Conservation (phyloP, 2,888 invertebrate genomes). For the Amiota communis region DNA sequence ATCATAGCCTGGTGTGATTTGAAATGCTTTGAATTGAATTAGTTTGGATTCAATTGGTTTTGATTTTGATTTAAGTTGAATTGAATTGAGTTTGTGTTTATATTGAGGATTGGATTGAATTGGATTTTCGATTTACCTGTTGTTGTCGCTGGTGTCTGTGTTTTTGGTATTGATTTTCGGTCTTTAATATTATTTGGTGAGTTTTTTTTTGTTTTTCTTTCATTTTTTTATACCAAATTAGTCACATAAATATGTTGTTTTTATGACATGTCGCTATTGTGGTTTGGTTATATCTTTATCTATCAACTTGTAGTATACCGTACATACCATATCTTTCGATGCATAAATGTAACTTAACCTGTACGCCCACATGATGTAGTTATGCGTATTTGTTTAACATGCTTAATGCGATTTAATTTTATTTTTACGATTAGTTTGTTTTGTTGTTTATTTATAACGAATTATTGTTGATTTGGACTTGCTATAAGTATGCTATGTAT, state of each 20-base stretch:
- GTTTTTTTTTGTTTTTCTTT: conserved; percentile 65
- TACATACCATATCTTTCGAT: not conserved
- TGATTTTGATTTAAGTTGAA: not conserved
- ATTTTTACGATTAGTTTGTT: conserved; percentile 16
- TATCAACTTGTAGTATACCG: not conserved
- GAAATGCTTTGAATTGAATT: conserved; percentile 18
- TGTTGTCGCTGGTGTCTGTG: conserved; percentile 17
- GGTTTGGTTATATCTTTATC: not conserved
- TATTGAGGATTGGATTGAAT: not conserved
- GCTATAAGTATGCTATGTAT: no score
- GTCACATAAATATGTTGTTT: conserved; percentile 63
- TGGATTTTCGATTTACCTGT: conserved; percentile 33
- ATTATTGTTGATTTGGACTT: no score
- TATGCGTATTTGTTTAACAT: conserved; percentile 48
- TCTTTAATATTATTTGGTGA: conserved; percentile 67
- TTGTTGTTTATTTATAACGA: not conserved
- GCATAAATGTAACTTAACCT: conserved; percentile 1
- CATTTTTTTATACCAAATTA: conserved; percentile 64
- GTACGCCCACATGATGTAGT: conserved; percentile 55
- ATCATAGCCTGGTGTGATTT: conserved; percentile 39
- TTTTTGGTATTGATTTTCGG: not conserved
- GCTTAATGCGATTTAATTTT: conserved; percentile 24
- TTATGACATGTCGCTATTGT: conserved; percentile 52
- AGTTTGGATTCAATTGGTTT: no score
- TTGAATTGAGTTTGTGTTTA: not conserved